These are phyloP conservation scores for Gambelia wislizenii DNA, from an alignment of 2,797 vertebrate species.

Conservation along the genomic window DNA sequence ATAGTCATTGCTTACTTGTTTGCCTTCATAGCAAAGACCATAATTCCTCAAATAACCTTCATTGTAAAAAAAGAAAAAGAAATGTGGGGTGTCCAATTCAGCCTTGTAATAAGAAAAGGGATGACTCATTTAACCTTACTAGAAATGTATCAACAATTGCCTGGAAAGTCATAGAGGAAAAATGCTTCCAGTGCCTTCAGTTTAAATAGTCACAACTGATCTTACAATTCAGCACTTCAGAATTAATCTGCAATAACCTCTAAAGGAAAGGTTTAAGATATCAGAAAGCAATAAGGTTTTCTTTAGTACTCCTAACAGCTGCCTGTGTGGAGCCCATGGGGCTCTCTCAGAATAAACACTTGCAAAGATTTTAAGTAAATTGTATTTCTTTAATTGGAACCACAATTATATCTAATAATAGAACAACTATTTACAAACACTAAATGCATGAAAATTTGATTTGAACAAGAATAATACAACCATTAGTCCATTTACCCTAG, in stretches of 20 bases:
- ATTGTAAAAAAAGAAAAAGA: background rate
- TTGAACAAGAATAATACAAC: background rate
- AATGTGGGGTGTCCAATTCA: constrained; percentile 3
- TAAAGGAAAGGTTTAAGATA: background rate
- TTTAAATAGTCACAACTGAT: background rate
- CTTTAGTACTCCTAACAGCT: background rate
- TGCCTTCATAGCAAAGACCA: background rate
- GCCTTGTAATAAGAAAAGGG: background rate
- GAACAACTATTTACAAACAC: background rate
- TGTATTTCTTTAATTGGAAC: background rate
- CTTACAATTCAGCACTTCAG: constrained; percentile 1
- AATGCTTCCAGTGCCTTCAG: background rate
- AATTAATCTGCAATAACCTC: background rate
- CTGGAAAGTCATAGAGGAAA: background rate
- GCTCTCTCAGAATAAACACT: background rate
- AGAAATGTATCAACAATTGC: background rate
- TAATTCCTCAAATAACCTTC: background rate
- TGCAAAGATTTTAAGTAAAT: background rate
- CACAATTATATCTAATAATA: background rate
- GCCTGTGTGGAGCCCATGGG: background rate
- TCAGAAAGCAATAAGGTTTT: background rate
- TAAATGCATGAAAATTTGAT: background rate
- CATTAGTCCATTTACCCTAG: no score
- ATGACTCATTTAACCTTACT: background rate
- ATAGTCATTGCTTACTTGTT: background rate